Conservation (phyloP, 2,797 vertebrate species). For the Steatocranus sp. region DNA sequence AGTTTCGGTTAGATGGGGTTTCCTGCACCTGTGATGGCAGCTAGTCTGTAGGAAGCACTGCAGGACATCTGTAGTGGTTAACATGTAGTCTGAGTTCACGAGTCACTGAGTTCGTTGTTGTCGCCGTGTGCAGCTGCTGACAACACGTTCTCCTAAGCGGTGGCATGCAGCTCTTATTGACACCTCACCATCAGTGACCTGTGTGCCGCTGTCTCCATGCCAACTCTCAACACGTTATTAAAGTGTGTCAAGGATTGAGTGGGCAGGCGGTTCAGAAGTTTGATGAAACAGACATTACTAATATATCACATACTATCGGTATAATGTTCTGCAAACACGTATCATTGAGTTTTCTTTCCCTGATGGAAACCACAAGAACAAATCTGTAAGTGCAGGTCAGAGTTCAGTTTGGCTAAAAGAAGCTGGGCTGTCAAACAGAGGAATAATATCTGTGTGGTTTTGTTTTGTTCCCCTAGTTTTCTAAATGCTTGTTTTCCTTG, state of each 20-base stretch:
- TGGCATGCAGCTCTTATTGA: conserved; percentile 26
- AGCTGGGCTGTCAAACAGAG: background rate
- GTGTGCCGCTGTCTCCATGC: conserved; percentile 23
- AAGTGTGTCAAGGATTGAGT: conserved; percentile 40
- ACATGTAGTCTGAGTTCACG: background rate
- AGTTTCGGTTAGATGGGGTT: background rate
- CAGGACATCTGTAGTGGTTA: background rate
- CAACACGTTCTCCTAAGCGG: background rate
- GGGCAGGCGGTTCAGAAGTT: background rate
- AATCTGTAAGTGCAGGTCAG: background rate
- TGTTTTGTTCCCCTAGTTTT: background rate
- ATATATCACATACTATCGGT: background rate
- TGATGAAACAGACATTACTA: background rate
- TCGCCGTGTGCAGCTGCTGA: conserved; percentile 28
- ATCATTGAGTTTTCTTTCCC: background rate
- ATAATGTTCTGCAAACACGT: background rate
- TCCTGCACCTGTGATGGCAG: background rate
- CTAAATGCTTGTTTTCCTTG: background rate
- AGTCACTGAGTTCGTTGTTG: background rate
- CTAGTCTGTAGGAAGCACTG: background rate
- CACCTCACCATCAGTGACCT: conserved; percentile 29
- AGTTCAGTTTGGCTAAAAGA: conserved; percentile 2
- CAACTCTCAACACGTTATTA: background rate
- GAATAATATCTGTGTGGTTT: background rate
- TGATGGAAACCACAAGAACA: background rate